Conservation (phyloP, 2,888 invertebrate genomes). For the Molorchus minor region DNA sequence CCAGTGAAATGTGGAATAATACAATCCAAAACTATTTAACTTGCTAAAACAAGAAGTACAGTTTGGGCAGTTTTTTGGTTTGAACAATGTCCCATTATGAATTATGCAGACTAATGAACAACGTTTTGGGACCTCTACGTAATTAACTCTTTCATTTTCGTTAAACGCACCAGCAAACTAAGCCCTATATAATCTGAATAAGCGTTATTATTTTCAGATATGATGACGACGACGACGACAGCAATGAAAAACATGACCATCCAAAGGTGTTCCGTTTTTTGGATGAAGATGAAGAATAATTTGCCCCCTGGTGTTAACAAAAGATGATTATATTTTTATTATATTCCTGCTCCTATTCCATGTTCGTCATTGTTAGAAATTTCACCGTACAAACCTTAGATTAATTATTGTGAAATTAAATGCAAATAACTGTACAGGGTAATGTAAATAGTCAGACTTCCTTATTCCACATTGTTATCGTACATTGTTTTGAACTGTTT, state of each 20-base stretch:
- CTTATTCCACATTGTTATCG: neutral
- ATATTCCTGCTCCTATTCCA: slow-evolving; percentile 22
- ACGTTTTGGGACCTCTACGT: neutral
- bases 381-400: neutral
- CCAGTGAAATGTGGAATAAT: no score
- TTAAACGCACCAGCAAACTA: no score
- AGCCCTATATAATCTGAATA: neutral
- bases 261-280: slow-evolving; percentile 38
- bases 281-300: slow-evolving; percentile 42
- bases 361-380: slow-evolving; percentile 19
- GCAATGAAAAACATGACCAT: slow-evolving; percentile 45
- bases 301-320: no score
- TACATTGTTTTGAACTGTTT: neutral
- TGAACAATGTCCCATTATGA: neutral
- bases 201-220: slow-evolving; percentile 31
- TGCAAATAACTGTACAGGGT: neutral
- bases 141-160: neutral
- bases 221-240: slow-evolving; percentile 46
- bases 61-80: no score
- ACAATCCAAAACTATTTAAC: no score
- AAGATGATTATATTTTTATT: slow-evolving; percentile 2
- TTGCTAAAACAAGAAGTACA: no score
- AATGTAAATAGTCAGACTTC: neutral
- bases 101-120: neutral
- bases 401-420: neutral